These are phyloP conservation scores for Cynocephalus volans DNA, from an alignment of 2,113 vertebrate species.

Conservation along the genomic window DNA sequence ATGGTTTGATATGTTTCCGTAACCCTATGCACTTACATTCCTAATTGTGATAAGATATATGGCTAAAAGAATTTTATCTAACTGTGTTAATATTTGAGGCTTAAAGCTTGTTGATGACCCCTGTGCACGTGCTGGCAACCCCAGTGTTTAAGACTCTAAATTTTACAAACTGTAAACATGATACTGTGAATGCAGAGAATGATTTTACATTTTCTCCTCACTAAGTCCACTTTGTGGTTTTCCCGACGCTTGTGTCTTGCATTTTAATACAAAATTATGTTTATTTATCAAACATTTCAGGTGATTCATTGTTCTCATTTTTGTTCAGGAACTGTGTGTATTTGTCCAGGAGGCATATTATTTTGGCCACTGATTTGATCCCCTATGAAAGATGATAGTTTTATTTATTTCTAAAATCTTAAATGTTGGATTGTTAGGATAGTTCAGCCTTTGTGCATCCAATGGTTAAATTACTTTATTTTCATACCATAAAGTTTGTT, in stretches of 20 bases:
- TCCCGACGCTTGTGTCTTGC: neutral
- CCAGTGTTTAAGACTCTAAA: neutral
- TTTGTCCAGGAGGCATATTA: neutral
- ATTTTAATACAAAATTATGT: neutral
- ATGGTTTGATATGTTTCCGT: neutral
- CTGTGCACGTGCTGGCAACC: neutral
- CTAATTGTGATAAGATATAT: neutral
- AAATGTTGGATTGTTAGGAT: neutral
- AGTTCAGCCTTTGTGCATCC: neutral
- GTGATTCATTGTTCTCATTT: neutral
- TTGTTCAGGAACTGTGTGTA: neutral
- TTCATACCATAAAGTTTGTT: neutral
- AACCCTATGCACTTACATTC: neutral
- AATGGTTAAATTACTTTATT: neutral
- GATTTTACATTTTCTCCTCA: neutral
- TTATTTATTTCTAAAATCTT: neutral
- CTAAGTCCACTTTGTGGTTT: neutral
- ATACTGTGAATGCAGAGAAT: neutral
- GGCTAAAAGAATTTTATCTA: neutral
- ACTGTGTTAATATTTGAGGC: neutral
- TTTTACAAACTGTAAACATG: neutral
- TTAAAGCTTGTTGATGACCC: neutral
- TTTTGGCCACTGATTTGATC: neutral
- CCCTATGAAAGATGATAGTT: neutral
- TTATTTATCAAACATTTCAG: neutral